These are phyloP conservation scores for Rana temporaria DNA, from an alignment of 2,113 vertebrate species.

Conservation along the genomic window DNA sequence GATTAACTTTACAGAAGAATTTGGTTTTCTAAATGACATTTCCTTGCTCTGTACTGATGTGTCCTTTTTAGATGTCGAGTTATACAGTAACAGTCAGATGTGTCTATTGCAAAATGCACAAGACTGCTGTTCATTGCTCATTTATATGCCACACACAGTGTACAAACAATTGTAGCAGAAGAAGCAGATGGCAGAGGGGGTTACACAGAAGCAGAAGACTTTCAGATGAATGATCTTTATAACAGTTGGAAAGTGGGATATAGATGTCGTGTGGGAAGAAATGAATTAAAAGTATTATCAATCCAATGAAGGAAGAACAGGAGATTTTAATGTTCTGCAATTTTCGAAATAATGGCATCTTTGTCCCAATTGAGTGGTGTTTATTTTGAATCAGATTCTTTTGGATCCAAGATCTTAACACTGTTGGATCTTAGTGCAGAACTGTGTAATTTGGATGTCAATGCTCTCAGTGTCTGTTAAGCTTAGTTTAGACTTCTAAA, in stretches of 20 bases:
- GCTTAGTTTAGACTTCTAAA: too few species aligned
- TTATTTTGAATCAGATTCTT: too few species aligned
- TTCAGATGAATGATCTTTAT: constrained; percentile 37
- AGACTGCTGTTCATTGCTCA: constrained; percentile 17
- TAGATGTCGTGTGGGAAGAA: constrained; percentile 27
- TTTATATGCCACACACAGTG: constrained; percentile 34
- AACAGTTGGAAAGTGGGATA: constrained; percentile 38
- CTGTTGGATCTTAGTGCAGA: too few species aligned
- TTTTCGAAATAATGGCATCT: too few species aligned
- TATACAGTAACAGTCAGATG: background rate
- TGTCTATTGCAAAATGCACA: constrained; percentile 2
- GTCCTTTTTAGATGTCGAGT: background rate
- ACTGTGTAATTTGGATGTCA: too few species aligned
- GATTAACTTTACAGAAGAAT: too few species aligned
- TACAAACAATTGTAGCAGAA: constrained; percentile 39
- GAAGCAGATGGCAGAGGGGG: constrained; percentile 39
- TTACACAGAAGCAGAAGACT: background rate
- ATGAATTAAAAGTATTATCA: background rate
- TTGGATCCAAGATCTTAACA: too few species aligned
- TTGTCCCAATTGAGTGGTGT: too few species aligned
- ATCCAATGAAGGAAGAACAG: background rate
- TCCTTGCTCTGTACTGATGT: too few species aligned
- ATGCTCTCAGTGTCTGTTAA: too few species aligned
- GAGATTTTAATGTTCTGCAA: too few species aligned
- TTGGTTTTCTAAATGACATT: too few species aligned